Evolutionary conservation across 1,140 invertebrate species (phyloP).

Genomic region (Drosophila tristis): DNA sequence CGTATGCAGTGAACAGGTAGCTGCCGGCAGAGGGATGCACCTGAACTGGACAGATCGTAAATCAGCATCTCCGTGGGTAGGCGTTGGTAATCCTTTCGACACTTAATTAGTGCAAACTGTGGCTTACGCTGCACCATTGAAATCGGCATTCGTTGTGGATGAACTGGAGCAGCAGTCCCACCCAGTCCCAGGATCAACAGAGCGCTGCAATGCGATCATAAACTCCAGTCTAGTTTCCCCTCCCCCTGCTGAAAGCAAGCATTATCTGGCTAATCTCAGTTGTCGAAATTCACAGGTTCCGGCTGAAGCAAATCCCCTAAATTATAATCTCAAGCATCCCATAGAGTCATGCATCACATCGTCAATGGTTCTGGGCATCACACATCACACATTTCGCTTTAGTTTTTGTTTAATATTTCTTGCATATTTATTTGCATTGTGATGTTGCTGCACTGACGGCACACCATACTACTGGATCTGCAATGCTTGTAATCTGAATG

Average conservation of each 20-base stretch:
- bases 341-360: background rate
- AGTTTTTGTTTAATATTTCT: too few species aligned
- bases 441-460: too few species aligned
- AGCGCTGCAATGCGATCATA: constrained; percentile 35
- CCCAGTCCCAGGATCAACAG: background rate
- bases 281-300: constrained; percentile 47
- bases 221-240: background rate
- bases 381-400: too few species aligned
- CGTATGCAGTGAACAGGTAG: constrained; percentile 28
- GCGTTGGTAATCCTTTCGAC: constrained; percentile 72
- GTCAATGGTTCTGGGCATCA: too few species aligned
- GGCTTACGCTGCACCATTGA: constrained; percentile 33
- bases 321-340: background rate
- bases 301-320: constrained; percentile 1
- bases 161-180: background rate
- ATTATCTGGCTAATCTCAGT: constrained; percentile 29
- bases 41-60: constrained; percentile 33
- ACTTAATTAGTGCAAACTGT: constrained; percentile 70
- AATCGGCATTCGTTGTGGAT: constrained; percentile 46
- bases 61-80: constrained; percentile 45
- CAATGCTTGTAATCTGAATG: too few species aligned
- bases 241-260: background rate
- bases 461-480: too few species aligned
- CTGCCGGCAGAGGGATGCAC: background rate
- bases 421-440: too few species aligned